Percentiles rank a stretch among this genome's conserved stretches.
These are phyloP conservation scores for Calephelis nemesis DNA, from an alignment of 1,140 invertebrate species.

Conservation along the genomic window DNA sequence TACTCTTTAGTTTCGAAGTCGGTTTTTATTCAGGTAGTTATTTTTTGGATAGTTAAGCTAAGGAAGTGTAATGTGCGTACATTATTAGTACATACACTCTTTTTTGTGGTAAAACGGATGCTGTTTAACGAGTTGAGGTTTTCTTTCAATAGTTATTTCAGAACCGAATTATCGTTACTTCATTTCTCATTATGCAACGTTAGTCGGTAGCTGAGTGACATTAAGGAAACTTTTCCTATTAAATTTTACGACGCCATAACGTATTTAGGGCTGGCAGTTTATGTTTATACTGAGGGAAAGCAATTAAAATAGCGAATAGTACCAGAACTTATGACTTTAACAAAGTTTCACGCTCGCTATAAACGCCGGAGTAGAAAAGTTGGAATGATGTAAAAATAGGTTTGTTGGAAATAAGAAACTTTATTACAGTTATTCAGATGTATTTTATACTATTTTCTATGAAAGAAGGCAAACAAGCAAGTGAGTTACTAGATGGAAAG, in stretches of 20 bases:
- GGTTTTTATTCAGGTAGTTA: too few species aligned
- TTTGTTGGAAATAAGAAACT: not conserved
- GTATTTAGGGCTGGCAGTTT: conserved; percentile 17
- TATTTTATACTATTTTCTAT: too few species aligned
- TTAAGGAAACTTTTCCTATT: conserved; percentile 18
- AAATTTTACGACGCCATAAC: conserved; percentile 17
- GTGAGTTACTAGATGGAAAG: too few species aligned
- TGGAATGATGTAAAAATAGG: conserved; percentile 10
- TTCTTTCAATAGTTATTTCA: not conserved
- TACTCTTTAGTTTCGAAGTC: too few species aligned
- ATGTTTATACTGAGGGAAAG: conserved; percentile 18
- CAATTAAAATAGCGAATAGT: conserved; percentile 17
- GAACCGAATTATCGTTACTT: conserved; percentile 1
- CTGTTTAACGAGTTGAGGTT: too few species aligned
- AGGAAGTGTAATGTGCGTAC: too few species aligned
- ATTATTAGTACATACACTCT: too few species aligned
- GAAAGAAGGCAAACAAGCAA: too few species aligned
- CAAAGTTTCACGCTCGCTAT: conserved; percentile 17
- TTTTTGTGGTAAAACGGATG: too few species aligned
- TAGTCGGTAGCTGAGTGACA: conserved; percentile 15
- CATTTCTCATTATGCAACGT: conserved; percentile 11
- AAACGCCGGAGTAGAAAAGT: conserved; percentile 11
- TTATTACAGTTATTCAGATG: too few species aligned
- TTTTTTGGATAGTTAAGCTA: too few species aligned
- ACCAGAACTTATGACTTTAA: conserved; percentile 18